Conservation (phyloP, 2,113 vertebrate species). For the Neomonachus schauinslandi region DNA sequence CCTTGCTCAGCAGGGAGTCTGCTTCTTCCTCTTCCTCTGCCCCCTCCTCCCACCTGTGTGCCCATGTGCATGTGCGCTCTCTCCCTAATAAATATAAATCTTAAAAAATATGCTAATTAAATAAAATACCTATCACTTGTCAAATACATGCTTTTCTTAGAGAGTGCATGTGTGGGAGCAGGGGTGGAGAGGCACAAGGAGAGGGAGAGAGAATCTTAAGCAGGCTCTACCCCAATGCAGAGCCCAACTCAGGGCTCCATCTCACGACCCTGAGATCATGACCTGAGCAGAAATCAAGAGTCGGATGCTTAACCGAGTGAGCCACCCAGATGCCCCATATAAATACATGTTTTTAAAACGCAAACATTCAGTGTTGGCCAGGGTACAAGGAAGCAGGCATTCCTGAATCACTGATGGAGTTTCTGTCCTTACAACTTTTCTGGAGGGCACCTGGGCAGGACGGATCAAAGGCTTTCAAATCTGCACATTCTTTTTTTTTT, state of each 20-base stretch:
- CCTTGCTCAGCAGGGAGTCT: too few relatives aligned
- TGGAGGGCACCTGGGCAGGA: background rate
- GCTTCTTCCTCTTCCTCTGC: too few relatives aligned
- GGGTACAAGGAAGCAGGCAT: background rate
- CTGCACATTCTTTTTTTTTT: background rate
- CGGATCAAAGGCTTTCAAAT: background rate
- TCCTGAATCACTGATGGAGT: background rate
- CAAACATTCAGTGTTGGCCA: background rate
- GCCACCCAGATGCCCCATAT: background rate
- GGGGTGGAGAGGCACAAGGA: background rate
- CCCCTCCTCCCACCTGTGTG: too few relatives aligned
- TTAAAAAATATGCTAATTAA: background rate
- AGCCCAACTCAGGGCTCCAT: background rate
- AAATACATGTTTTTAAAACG: background rate
- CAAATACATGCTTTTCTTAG: background rate
- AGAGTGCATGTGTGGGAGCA: too few relatives aligned
- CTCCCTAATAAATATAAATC: background rate
- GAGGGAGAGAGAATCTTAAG: background rate
- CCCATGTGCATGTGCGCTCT: too few relatives aligned
- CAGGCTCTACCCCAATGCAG: background rate
- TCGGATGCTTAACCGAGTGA: background rate
- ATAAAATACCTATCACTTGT: background rate
- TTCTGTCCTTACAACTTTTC: background rate
- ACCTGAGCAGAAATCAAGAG: background rate
- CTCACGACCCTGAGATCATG: background rate